Conservation (phyloP, 2,888 invertebrate genomes). For the Epirrhoe alternata region DNA sequence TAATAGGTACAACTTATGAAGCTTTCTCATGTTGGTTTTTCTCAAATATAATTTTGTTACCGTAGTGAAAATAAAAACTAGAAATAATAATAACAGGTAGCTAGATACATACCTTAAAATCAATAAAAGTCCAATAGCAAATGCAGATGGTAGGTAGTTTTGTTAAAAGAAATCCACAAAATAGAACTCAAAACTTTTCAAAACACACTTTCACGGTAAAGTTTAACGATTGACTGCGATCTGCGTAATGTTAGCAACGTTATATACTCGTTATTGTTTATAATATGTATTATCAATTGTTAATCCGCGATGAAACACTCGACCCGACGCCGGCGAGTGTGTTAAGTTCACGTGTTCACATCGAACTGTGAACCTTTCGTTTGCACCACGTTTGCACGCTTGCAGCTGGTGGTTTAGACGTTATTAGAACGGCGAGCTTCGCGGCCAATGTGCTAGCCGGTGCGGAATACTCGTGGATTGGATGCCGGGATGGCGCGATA, state of each 20-base stretch:
- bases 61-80: neutral
- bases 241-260: conserved; percentile 30
- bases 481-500: conserved; percentile 76
- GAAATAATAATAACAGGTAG: neutral
- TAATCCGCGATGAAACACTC: conserved; percentile 38
- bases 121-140: neutral
- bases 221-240: conserved; percentile 34
- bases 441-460: conserved; percentile 37
- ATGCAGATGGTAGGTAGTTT: neutral
- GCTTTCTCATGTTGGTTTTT: too few relatives aligned
- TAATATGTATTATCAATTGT: conserved; percentile 19
- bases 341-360: conserved; percentile 59
- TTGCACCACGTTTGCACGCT: conserved; percentile 34
- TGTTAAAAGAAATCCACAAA: conserved; percentile 3
- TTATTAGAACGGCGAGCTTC: conserved; percentile 34
- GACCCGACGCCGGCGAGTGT: conserved; percentile 46
- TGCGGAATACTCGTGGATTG: conserved; percentile 64
- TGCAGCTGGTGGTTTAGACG: conserved; percentile 48
- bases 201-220: conserved; percentile 16
- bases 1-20: too few relatives aligned
- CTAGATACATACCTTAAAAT: neutral
- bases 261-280: conserved; percentile 39
- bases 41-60: neutral
- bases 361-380: conserved; percentile 57
- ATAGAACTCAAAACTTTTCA: conserved; percentile 6